Evolutionary conservation across 1,140 invertebrate species (phyloP), one percentile per base, ranked within the genome.

Genomic region (Nasonia vitripennis): DNA sequence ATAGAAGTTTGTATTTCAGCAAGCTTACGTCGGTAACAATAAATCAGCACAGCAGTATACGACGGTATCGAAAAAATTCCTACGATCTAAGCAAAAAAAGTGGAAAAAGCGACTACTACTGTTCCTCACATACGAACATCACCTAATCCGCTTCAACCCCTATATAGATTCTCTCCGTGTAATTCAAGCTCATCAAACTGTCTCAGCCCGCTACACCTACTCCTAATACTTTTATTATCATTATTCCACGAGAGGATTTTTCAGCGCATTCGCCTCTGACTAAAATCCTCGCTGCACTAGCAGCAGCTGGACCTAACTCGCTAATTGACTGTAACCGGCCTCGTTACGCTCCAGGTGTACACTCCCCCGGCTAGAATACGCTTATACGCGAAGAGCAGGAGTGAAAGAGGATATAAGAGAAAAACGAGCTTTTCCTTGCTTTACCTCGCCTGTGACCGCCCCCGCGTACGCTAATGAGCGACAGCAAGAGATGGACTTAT

Each of bases 321-420:
- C 87, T 87, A 87, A 87, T 87, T 87, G 86, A 87, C 70, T 83
- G n/a, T 20, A 17, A 62, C 62, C 51, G 31, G 48, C 31, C 68
- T 71, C 68, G 68, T 71, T 71, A 71, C 5, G 9, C 27, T 71
- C 27, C 45, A 14, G 34, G 34, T 11, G 37, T 27, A 27, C 17
- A 20, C 17, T 34, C 34, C 2, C 2, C 73, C 37, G 2, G 70
- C 70, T 34, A 27, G 70, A 11, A 71, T 27, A 71, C 70, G 27
- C 70, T 11, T 14, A 9, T 23, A 37, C 34, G 41, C 7, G 17
- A 71, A 17, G 31, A 71, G 70, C 27, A 34, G 70, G n/a, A 62
- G 55, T 62, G 55, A 62, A 20, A n/a, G 51, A 55, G 11, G 17
- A 27, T 27, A 27, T 27, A 20, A 55, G 51, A 20, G 55, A 62